Conservation (phyloP, 2,888 invertebrate genomes). For the Trachelus tabidus region DNA sequence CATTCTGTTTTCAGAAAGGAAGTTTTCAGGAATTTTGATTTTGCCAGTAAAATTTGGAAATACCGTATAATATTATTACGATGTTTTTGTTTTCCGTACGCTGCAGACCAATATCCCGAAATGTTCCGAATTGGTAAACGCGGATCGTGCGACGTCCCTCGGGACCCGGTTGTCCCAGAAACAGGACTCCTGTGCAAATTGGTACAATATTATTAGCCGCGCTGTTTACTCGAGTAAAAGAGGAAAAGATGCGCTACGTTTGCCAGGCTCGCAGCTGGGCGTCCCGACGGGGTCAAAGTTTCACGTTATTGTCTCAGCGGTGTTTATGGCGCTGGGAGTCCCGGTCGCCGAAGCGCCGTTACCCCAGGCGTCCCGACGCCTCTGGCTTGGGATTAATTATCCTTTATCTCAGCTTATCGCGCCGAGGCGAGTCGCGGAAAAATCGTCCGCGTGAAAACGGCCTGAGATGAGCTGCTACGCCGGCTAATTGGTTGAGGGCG, state of each 20-base stretch:
- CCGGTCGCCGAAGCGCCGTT: constrained; percentile 15
- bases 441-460: constrained; percentile 19
- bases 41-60: background rate
- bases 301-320: constrained; percentile 8
- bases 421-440: constrained; percentile 26
- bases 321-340: constrained; percentile 5
- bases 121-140: background rate
- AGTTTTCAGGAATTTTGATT: background rate
- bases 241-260: background rate
- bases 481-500: background rate
- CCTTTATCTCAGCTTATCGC: constrained; percentile 33
- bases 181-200: background rate
- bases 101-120: background rate
- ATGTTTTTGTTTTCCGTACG: background rate
- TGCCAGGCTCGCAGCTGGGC: background rate
- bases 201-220: background rate
- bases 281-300: background rate
- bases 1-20: background rate
- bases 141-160: background rate
- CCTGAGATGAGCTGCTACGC: constrained; percentile 27
- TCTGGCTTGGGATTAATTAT: constrained; percentile 28
- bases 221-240: background rate
- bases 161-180: background rate
- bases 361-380: constrained; percentile 16
- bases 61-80: background rate